These are phyloP conservation scores for Oscheius sp. DNA, from an alignment of 2,888 invertebrate species.

Conservation along the genomic window DNA sequence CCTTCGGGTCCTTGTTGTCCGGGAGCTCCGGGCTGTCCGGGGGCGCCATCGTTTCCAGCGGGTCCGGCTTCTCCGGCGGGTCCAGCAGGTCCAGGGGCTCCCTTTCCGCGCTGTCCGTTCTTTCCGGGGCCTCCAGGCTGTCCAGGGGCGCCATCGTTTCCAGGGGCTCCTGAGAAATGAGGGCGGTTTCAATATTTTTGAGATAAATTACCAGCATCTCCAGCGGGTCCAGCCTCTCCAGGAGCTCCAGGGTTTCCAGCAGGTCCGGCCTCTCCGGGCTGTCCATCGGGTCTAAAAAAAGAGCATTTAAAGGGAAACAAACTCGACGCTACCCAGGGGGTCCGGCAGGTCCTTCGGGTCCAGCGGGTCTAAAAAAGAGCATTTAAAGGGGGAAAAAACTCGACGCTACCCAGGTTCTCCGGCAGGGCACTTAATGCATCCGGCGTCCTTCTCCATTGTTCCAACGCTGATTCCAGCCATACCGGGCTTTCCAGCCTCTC, in stretches of 20 bases:
- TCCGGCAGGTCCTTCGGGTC: slow-evolving; percentile 58
- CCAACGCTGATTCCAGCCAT: slow-evolving; percentile 51
- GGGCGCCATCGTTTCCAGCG: slow-evolving; percentile 19
- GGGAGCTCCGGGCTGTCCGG: slow-evolving; percentile 22
- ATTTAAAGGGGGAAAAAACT: no score
- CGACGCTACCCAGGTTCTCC: no score
- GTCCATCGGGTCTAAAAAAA: slow-evolving; percentile 59
- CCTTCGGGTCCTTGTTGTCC: slow-evolving; percentile 49
- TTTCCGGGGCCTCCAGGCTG: slow-evolving; percentile 53
- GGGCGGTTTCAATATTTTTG: no score
- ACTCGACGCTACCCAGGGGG: no score
- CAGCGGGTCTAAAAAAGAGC: no score
- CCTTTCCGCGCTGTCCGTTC: slow-evolving; percentile 34
- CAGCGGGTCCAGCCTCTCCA: slow-evolving; percentile 38
- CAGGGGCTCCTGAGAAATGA: slow-evolving; percentile 48
- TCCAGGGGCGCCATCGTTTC: slow-evolving; percentile 54
- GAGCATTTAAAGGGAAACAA: no score
- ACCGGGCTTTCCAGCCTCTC: slow-evolving; percentile 48
- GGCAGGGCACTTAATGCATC: slow-evolving; percentile 63
- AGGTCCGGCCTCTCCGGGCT: slow-evolving; percentile 52
- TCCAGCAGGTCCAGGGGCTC: slow-evolving; percentile 31
- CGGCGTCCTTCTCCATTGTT: slow-evolving; percentile 46
- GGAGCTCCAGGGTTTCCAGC: slow-evolving; percentile 48
- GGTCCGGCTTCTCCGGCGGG: slow-evolving; percentile 30
- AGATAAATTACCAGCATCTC: slow-evolving; percentile 53